A percentile compares a stretch with the other conserved stretches of the same genome.
These are phyloP conservation scores for Ypsolopha sequella DNA, from an alignment of 2,888 invertebrate species.

Conservation along the genomic window DNA sequence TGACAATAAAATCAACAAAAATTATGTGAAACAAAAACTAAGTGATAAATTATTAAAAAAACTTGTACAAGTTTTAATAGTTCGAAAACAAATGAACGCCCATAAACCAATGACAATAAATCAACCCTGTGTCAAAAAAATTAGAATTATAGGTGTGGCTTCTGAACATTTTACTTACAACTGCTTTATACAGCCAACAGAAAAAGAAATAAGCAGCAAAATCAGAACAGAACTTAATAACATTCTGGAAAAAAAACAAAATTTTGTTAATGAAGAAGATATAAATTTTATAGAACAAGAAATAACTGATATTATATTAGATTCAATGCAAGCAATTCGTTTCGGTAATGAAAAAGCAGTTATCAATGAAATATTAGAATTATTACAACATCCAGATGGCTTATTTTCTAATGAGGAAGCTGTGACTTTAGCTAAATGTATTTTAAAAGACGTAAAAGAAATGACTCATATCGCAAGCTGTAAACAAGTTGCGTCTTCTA, in stretches of 20 bases:
- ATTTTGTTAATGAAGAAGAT: constrained; percentile 10
- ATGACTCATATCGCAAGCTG: no score
- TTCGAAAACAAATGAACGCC: constrained; percentile 7
- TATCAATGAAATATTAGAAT: constrained; percentile 18
- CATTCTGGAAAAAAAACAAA: constrained; percentile 17
- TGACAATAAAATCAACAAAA: no score
- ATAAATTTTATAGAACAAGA: constrained; percentile 27
- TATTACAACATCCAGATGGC: no score
- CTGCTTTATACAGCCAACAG: constrained; percentile 16
- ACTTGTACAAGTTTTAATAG: constrained; percentile 10
- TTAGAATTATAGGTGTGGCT: no score
- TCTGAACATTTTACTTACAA: no score
- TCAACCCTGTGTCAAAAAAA: no score
- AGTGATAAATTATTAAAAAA: constrained; percentile 11
- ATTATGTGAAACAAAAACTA: constrained; percentile 9
- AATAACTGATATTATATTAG: constrained; percentile 22
- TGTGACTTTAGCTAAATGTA: no score
- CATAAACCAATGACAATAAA: no score
- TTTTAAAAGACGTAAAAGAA: no score
- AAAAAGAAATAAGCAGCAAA: constrained; percentile 20
- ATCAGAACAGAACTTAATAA: constrained; percentile 22
- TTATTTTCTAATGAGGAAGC: no score
- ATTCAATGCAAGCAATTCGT: constrained; percentile 21
- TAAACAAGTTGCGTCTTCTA: no score
- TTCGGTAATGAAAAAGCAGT: constrained; percentile 16